Evolutionary conservation across 2,113 vertebrate genomes (phyloP).

Genomic region (Genyomyrus donnyi): DNA sequence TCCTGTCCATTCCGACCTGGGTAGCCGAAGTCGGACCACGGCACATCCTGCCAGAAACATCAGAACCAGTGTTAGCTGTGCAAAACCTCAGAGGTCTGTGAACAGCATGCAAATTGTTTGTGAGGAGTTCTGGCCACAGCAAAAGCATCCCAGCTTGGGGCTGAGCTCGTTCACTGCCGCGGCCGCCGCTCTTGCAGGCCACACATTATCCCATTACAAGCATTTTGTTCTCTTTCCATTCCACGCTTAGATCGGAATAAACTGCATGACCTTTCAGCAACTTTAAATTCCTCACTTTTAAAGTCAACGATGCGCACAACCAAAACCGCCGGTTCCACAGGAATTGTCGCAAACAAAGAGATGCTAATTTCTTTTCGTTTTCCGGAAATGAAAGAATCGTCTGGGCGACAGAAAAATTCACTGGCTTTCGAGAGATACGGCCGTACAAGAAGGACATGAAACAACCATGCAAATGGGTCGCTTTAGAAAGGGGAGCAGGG

Average conservation of each 20-base stretch:
- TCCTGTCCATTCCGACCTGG: conserved; percentile 75
- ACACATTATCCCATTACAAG: background rate
- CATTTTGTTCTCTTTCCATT: conserved; percentile 28
- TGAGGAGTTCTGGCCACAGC: background rate
- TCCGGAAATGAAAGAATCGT: conserved; percentile 29
- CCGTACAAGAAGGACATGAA: background rate
- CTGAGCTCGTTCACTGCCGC: background rate
- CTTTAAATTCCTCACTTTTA: conserved; percentile 66
- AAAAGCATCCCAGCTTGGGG: background rate
- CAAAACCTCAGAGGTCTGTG: background rate
- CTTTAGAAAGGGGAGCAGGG: background rate
- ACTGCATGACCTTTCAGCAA: conserved; percentile 64
- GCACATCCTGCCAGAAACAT: conserved; percentile 66
- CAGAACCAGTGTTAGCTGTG: background rate
- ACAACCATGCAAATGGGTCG: background rate
- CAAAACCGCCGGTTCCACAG: conserved; percentile 41
- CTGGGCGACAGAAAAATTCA: background rate
- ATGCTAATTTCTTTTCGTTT: conserved; percentile 40
- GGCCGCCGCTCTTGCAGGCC: background rate
- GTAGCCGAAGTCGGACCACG: conserved; percentile 90
- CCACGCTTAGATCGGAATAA: conserved; percentile 67
- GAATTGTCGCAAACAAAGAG: conserved; percentile 39
- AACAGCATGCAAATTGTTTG: background rate
- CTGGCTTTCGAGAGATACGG: background rate
- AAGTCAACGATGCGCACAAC: conserved; percentile 29